Evolutionary conservation across 2,797 vertebrate species (phyloP).

Genomic region (Tinamus major): DNA sequence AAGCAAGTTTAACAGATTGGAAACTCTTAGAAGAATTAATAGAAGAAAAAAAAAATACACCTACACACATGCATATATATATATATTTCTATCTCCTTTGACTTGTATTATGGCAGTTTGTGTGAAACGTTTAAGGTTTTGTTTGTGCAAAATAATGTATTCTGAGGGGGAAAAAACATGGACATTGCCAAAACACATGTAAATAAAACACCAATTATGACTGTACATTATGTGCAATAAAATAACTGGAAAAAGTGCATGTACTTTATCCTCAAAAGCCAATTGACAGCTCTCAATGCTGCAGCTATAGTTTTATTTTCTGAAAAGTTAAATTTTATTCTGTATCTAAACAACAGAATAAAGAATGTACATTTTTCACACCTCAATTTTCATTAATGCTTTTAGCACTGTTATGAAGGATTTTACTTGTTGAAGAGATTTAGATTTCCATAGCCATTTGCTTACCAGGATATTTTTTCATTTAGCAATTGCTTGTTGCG

Average conservation of each 20-base stretch:
- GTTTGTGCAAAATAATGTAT: constrained; percentile 68
- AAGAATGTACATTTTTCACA: constrained; percentile 69
- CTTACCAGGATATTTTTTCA: background rate
- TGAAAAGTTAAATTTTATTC: constrained; percentile 66
- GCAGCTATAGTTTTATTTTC: constrained; percentile 62
- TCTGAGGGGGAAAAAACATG: constrained; percentile 32
- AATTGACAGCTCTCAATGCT: constrained; percentile 49
- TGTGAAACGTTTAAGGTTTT: constrained; percentile 67
- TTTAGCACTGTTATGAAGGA: constrained; percentile 21
- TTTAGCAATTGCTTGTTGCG: background rate
- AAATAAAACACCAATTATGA: constrained; percentile 62
- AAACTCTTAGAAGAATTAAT: constrained; percentile 5
- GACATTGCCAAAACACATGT: constrained; percentile 62
- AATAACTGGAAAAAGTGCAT: constrained; percentile 70
- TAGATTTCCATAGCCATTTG: background rate
- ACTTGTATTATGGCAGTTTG: constrained; percentile 60
- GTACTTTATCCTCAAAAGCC: constrained; percentile 65
- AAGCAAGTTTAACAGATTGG: constrained; percentile 24
- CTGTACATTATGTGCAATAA: constrained; percentile 76
- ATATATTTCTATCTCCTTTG: constrained; percentile 38
- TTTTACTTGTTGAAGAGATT: constrained; percentile 16
- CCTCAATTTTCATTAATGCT: constrained; percentile 63
- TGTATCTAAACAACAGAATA: constrained; percentile 64
- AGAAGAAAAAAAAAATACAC: constrained; percentile 26
- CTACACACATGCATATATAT: background rate